Conservation (phyloP, 2,113 vertebrate species). For the Syngnathus scovelli region DNA sequence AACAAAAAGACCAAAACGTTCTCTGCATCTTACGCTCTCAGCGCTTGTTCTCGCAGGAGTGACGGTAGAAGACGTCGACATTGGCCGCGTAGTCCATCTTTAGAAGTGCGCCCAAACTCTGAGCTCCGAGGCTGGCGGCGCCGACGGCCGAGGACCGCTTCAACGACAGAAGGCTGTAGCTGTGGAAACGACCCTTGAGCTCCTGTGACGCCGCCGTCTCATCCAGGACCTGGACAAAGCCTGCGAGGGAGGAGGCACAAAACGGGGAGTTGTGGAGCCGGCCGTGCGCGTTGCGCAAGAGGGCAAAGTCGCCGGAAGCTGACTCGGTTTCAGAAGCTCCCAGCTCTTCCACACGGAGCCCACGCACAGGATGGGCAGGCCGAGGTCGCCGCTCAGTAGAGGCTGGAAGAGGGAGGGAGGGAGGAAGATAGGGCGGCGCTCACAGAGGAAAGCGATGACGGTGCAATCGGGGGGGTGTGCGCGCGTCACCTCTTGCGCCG, state of each 20-base stretch:
- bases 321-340: constrained; percentile 79
- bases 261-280: background rate
- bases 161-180: constrained; percentile 81
- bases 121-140: constrained; percentile 78
- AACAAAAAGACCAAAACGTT: background rate
- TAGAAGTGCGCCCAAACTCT: constrained; percentile 56
- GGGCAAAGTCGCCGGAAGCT: constrained; percentile 29
- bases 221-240: constrained; percentile 74
- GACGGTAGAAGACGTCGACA: constrained; percentile 75
- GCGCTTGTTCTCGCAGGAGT: constrained; percentile 63
- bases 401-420: constrained; percentile 51
- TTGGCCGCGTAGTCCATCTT: constrained; percentile 73
- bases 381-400: constrained; percentile 71
- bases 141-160: constrained; percentile 80
- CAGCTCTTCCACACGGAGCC: constrained; percentile 95
- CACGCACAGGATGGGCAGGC: constrained; percentile 87
- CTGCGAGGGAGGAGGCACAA: constrained; percentile 47
- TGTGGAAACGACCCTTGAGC: constrained; percentile 56
- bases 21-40: constrained; percentile 15
- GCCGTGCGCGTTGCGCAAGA: background rate
- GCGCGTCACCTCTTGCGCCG: constrained; percentile 71
- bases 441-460: background rate
- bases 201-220: constrained; percentile 43
- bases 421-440: background rate
- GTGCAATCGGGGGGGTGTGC: background rate